These are phyloP conservation scores for Tanytarsus gracilentus DNA, from an alignment of 2,888 invertebrate genomes.

Conservation along the genomic window DNA sequence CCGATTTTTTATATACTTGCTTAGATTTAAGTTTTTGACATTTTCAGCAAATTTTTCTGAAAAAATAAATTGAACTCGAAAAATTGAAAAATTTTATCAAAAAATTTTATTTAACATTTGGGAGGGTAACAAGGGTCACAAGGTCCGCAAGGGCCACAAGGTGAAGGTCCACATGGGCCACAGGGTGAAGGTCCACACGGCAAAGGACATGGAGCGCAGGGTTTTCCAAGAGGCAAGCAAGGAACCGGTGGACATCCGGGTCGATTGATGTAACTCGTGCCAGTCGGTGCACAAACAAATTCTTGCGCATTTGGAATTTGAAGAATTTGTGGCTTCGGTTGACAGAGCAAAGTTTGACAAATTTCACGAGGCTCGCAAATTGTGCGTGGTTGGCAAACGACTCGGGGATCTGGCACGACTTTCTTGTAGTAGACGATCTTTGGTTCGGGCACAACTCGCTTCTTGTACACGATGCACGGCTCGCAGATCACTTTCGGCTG, in stretches of 20 bases:
- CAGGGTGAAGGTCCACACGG: neutral
- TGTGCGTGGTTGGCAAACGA: slow-evolving; percentile 38
- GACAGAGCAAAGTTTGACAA: slow-evolving; percentile 39
- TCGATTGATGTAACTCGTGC: neutral
- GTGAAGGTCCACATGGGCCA: neutral
- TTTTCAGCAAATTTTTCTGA: too few relatives aligned
- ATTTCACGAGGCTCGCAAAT: slow-evolving; percentile 40
- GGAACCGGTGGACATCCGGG: slow-evolving; percentile 18
- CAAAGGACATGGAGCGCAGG: slow-evolving; percentile 1
- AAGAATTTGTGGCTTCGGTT: slow-evolving; percentile 39
- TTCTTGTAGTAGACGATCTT: slow-evolving; percentile 39
- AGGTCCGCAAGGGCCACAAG: neutral
- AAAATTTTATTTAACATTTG: too few relatives aligned
- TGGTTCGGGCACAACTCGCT: slow-evolving; percentile 33
- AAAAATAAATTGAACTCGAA: too few relatives aligned
- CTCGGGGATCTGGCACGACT: slow-evolving; percentile 39
- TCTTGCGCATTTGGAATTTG: slow-evolving; percentile 40
- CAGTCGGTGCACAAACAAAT: slow-evolving; percentile 30
- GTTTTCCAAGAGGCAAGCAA: slow-evolving; percentile 13
- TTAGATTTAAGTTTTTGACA: too few relatives aligned
- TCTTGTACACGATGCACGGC: slow-evolving; percentile 36
- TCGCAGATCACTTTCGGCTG: slow-evolving; percentile 39
- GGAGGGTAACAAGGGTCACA: too few relatives aligned
- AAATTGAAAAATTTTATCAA: too few relatives aligned
- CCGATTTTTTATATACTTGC: too few relatives aligned